Evolutionary conservation across 2,113 vertebrate species (phyloP), one percentile per base, ranked within the genome.

Genomic region (Orycteropus afer): DNA sequence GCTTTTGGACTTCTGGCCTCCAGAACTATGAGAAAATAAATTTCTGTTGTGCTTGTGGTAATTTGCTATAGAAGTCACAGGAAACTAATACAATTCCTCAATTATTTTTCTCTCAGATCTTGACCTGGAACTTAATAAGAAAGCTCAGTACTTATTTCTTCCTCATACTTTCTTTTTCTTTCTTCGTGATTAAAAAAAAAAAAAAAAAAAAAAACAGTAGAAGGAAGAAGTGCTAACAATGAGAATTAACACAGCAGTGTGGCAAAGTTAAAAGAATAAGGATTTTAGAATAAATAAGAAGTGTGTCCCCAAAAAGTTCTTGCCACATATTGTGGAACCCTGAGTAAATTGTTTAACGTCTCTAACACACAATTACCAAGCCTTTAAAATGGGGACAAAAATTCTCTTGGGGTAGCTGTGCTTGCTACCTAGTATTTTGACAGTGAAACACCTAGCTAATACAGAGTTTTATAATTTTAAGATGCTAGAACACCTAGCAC

Each of bases 381-480:
- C 49, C 65, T 87, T 27, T 76, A 93, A 95, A 96, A 80, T 71
- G 34, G 40, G 47, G 14, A 61, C 49, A 61, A 45, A 81, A 63
- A 42, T 82, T 89, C 42, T 91, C 45, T 34, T 57, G 15, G 14
- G 8, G 32, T 74, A 1, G 18, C 45, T 90, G 8, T 53, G 1
- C 7, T 37, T 59, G 15, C 59, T 80, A 94, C 90, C 51, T 69
- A 83, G 94, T 11, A 59, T 42, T 42, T 29, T 85, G 8, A 77
- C 23, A 87, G 29, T 12, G 86, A 84, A 89, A n/a, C n/a, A n/a
- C n/a, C n/a, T n/a, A n/a, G n/a, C n/a, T n/a, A n/a, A n/a, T n/a
- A n/a, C n/a, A n/a, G n/a, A n/a, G n/a, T n/a, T n/a, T n/a, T n/a
- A n/a, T n/a, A n/a, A n/a, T n/a, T n/a, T n/a, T n/a, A n/a, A n/a